Conservation (phyloP, 1,140 invertebrate species). For the Drosophila quadrilineata region DNA sequence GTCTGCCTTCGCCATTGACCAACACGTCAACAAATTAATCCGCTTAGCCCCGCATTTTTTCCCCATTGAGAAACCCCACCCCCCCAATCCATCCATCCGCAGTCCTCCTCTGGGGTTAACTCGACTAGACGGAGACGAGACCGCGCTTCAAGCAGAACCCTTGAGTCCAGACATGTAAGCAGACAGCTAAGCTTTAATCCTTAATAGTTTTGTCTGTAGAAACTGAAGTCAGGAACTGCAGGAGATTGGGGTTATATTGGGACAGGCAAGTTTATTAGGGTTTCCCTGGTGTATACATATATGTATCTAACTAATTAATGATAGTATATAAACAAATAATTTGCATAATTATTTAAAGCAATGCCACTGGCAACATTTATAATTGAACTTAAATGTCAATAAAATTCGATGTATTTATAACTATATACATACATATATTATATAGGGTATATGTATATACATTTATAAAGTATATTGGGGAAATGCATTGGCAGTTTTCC, state of each 20-base stretch:
- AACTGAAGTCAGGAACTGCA: conserved; percentile 24
- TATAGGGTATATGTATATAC: neutral
- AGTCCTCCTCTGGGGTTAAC: conserved; percentile 44
- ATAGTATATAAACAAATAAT: too few species aligned
- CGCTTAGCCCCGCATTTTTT: conserved; percentile 59
- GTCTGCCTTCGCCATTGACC: conserved; percentile 32
- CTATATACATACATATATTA: neutral
- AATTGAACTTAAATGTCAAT: neutral
- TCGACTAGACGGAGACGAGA: conserved; percentile 45
- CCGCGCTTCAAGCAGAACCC: conserved; percentile 46
- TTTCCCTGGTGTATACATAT: too few species aligned
- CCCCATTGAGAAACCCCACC: conserved; percentile 25
- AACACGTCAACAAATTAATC: conserved; percentile 74
- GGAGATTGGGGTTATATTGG: neutral
- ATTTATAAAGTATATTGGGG: neutral
- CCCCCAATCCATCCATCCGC: too few species aligned
- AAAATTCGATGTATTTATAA: neutral
- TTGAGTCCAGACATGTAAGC: conserved; percentile 53
- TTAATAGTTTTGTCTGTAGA: conserved; percentile 58
- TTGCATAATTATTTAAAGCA: too few species aligned
- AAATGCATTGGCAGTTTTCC: neutral
- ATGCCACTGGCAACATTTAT: too few species aligned
- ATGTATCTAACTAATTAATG: too few species aligned
- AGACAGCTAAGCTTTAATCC: conserved; percentile 74
- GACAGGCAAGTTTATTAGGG: conserved; percentile 41